Conservation (phyloP, 1,140 invertebrate species). For the Homarus americanus region DNA sequence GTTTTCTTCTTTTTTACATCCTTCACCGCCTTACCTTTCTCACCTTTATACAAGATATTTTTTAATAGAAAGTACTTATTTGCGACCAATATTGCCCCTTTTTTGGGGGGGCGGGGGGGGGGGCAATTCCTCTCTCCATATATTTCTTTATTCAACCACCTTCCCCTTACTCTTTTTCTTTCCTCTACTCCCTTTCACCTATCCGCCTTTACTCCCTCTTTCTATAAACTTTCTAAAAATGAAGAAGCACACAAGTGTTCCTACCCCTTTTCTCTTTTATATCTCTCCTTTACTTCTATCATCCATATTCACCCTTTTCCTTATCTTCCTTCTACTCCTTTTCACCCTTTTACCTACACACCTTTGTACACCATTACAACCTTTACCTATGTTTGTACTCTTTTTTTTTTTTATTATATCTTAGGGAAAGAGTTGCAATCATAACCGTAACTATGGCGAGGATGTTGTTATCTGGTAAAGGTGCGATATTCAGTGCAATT, state of each 20-base stretch:
- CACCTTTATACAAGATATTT: too few relatives aligned
- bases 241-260: too few relatives aligned
- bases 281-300: neutral
- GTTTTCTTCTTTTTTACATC: too few relatives aligned
- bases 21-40: conserved; percentile 5
- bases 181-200: too few relatives aligned
- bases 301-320: neutral
- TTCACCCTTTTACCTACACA: neutral
- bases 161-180: too few relatives aligned
- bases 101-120: too few relatives aligned
- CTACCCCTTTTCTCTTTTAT: neutral
- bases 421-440: neutral
- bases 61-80: too few relatives aligned
- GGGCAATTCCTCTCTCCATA: too few relatives aligned
- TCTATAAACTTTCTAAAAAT: too few relatives aligned
- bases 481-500: conserved; percentile 31
- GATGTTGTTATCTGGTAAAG: conserved; percentile 34
- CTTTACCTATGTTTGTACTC: neutral
- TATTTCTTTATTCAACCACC: too few relatives aligned
- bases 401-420: neutral
- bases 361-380: neutral
- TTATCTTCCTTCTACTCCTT: neutral
- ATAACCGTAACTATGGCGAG: conserved; percentile 43
- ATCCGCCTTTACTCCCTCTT: too few relatives aligned
- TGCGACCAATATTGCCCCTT: too few relatives aligned